A percentile compares a stretch with the other conserved stretches of the same genome.
These are phyloP conservation scores for Pilophorus perplexus DNA, from an alignment of 2,888 invertebrate genomes.

Conservation along the genomic window DNA sequence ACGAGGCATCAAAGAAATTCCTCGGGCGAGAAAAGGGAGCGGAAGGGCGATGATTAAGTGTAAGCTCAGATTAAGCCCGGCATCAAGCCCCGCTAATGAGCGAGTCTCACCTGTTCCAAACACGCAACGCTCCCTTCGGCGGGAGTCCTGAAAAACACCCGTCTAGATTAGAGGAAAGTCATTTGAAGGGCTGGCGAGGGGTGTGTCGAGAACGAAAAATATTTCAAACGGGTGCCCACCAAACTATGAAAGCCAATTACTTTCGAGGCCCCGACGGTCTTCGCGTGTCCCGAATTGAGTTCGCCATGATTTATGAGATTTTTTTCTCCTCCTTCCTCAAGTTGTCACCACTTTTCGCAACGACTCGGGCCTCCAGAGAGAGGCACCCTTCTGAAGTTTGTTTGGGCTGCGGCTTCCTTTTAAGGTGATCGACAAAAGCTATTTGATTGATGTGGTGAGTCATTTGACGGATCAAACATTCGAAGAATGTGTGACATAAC, in stretches of 20 bases:
- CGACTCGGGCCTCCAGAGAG: background rate
- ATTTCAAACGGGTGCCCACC: too few species aligned
- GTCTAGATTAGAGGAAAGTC: too few species aligned
- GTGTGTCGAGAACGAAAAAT: too few species aligned
- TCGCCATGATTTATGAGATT: slow-evolving; percentile 32
- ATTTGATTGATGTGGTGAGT: slow-evolving; percentile 39
- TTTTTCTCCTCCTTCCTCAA: background rate
- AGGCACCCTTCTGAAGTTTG: slow-evolving; percentile 8
- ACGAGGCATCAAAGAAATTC: too few species aligned
- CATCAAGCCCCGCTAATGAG: background rate
- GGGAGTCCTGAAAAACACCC: too few species aligned
- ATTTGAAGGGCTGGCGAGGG: too few species aligned
- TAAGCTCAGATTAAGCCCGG: background rate
- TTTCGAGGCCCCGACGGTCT: slow-evolving; percentile 14
- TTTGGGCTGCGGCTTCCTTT: slow-evolving; percentile 36
- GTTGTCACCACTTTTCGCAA: slow-evolving; percentile 33
- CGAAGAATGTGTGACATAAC: slow-evolving; percentile 36
- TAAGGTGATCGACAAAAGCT: slow-evolving; percentile 34
- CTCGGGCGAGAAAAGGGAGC: too few species aligned
- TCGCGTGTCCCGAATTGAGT: slow-evolving; percentile 37
- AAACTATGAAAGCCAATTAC: slow-evolving; percentile 37
- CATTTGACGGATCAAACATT: slow-evolving; percentile 40
- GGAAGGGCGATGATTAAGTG: background rate
- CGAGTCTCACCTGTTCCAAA: background rate
- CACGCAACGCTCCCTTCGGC: too few species aligned